A percentile compares a stretch with the other conserved stretches of the same genome.
phyloP scores from a whole-genome alignment of 1,140 invertebrate genomes.

The Procambarus virginalis region DNA sequence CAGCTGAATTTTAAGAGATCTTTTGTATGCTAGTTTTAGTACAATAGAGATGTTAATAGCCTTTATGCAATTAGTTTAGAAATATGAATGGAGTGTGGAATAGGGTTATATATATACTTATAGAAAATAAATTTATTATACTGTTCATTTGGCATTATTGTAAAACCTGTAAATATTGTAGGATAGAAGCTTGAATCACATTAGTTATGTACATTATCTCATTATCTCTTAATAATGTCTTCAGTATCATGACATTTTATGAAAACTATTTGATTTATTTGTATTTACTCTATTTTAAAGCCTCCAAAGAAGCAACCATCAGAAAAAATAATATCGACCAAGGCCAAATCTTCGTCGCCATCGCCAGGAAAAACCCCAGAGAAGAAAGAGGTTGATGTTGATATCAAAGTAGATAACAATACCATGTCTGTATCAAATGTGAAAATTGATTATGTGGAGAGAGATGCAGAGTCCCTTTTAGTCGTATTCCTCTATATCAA shows the following conservation, averaged over 20 bases:
- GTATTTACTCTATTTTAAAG: slow-evolving; percentile 5
- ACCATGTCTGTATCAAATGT: slow-evolving; percentile 42
- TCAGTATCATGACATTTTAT: neutral
- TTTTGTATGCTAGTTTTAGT: no score
- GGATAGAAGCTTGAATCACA: neutral
- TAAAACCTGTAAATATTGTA: no score
- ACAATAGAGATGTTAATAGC: no score
- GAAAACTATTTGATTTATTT: neutral
- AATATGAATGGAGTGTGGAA: no score
- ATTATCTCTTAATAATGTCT: neutral
- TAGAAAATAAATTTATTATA: no score
- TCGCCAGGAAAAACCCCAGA: slow-evolving; percentile 50
- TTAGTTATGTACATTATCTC: neutral
- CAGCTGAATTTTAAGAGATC: no score
- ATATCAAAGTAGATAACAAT: slow-evolving; percentile 17
- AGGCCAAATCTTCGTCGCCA: slow-evolving; percentile 8
- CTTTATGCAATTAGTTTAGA: no score
- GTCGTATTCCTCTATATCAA: slow-evolving; percentile 61
- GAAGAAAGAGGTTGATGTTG: slow-evolving; percentile 28
- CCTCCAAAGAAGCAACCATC: slow-evolving; percentile 27
- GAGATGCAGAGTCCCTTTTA: slow-evolving; percentile 41
- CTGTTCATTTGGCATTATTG: no score
- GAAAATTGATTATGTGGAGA: slow-evolving; percentile 61
- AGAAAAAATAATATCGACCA: slow-evolving; percentile 38
- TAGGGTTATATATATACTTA: no score